Percentiles rank a stretch among this genome's conserved stretches.
Conservation (phyloP, 2,797 vertebrate species). For the Macropus fuliginosus region DNA sequence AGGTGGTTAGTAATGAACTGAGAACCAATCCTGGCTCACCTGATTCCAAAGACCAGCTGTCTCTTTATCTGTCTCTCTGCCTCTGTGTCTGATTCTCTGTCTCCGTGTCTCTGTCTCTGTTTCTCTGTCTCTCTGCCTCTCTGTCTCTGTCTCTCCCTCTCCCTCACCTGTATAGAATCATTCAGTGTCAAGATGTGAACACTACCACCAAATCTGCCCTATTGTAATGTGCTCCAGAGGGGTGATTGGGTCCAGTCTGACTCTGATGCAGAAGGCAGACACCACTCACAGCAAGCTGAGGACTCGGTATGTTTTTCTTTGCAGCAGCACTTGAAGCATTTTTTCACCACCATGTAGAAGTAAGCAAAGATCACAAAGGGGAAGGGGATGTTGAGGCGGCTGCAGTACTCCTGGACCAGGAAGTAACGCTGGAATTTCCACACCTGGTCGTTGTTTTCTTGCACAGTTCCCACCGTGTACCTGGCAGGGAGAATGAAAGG, state of each 20-base stretch:
- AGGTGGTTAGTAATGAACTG: too few relatives aligned
- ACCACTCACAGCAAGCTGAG: conserved; percentile 85
- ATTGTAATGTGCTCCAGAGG: too few relatives aligned
- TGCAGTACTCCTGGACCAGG: conserved; percentile 88
- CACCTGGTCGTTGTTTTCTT: conserved; percentile 89
- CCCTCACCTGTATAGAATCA: neutral
- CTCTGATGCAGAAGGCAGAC: accelerated
- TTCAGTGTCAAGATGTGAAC: neutral
- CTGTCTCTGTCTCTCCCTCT: neutral
- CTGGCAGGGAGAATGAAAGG: conserved; percentile 65
- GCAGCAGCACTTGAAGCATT: conserved; percentile 85
- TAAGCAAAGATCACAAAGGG: conserved; percentile 88
- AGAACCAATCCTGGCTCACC: too few relatives aligned
- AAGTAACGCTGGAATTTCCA: conserved; percentile 90
- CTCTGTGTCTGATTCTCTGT: neutral
- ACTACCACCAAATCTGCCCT: neutral
- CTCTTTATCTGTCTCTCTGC: neutral
- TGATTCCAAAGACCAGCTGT: neutral
- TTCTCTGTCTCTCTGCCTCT: neutral
- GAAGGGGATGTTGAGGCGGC: conserved; percentile 86
- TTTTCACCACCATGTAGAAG: conserved; percentile 85
- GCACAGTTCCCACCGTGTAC: conserved; percentile 87
- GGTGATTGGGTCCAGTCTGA: neutral
- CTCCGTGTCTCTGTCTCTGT: too few relatives aligned
- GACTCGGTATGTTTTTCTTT: conserved; percentile 72